A percentile compares a stretch with the other conserved stretches of the same genome.
These are phyloP conservation scores for Pristionchus entomophagus DNA, from an alignment of 2,888 invertebrate genomes.

Conservation along the genomic window DNA sequence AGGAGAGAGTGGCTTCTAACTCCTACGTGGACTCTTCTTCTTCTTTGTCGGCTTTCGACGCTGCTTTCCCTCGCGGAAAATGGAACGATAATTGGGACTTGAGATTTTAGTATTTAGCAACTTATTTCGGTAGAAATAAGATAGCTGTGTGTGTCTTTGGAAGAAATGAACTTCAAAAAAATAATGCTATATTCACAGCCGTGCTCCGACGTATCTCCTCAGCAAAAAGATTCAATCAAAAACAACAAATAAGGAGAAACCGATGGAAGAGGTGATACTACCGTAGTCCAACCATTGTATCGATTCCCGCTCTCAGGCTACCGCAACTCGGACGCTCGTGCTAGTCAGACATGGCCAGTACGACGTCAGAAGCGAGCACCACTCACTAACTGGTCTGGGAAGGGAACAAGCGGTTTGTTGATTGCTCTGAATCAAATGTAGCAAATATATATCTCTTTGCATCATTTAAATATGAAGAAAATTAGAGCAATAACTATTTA, in stretches of 20 bases:
- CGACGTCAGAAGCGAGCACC: conserved; percentile 83
- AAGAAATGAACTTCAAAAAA: too few species aligned
- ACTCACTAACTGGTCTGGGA: conserved; percentile 88
- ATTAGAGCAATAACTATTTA: too few species aligned
- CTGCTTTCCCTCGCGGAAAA: conserved; percentile 64
- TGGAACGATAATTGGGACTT: conserved; percentile 73
- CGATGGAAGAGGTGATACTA: conserved; percentile 57
- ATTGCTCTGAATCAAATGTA: too few species aligned
- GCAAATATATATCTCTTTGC: not conserved
- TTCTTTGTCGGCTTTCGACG: conserved; percentile 57
- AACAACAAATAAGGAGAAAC: conserved; percentile 63
- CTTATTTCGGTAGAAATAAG: too few species aligned
- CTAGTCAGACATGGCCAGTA: too few species aligned
- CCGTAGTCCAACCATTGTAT: too few species aligned
- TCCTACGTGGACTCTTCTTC: not conserved
- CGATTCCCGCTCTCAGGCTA: too few species aligned
- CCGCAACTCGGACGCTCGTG: conserved; percentile 85
- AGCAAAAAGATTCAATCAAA: conserved; percentile 57
- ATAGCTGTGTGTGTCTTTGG: too few species aligned
- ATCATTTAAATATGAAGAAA: too few species aligned
- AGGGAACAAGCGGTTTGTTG: conserved; percentile 46
- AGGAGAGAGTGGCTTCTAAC: too few species aligned
- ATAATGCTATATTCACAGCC: too few species aligned
- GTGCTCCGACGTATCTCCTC: conserved; percentile 66
- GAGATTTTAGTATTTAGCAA: too few species aligned